Evolutionary conservation across 1,140 invertebrate genomes (phyloP).

Genomic region (Parapsyche elsis): DNA sequence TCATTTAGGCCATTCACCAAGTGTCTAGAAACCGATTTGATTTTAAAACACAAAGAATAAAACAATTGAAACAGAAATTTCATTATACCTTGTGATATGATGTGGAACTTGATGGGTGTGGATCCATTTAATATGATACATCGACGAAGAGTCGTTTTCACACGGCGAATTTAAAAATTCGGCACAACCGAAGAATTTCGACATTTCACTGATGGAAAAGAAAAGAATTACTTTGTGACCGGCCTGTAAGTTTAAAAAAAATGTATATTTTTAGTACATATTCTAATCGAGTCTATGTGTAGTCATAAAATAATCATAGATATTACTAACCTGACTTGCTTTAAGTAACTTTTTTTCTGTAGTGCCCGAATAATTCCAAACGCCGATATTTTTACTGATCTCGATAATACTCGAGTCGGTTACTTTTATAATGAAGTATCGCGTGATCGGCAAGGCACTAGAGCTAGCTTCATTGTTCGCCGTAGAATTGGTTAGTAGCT

Average conservation of each 20-base stretch:
- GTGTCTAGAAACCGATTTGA: constrained; percentile 57
- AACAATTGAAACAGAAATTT: neutral
- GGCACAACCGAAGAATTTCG: constrained; percentile 51
- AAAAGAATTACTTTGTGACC: constrained; percentile 47
- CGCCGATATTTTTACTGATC: constrained; percentile 59
- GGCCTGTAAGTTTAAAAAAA: constrained; percentile 30
- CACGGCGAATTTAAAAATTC: constrained; percentile 41
- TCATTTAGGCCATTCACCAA: constrained; percentile 60
- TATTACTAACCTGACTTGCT: constrained; percentile 60
- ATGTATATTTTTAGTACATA: too few species aligned
- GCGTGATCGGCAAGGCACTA: constrained; percentile 6
- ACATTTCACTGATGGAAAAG: constrained; percentile 46
- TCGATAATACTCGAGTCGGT: constrained; percentile 62
- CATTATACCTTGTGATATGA: constrained; percentile 47
- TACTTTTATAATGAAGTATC: constrained; percentile 64
- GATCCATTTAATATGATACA: constrained; percentile 47
- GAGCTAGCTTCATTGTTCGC: constrained; percentile 55
- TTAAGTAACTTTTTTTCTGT: constrained; percentile 66
- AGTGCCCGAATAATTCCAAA: constrained; percentile 62
- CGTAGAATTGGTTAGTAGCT: constrained; percentile 57
- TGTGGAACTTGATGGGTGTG: constrained; percentile 44
- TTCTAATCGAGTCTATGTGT: too few species aligned
- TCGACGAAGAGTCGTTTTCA: constrained; percentile 30
- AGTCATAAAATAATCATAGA: too few species aligned
- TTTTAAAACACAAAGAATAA: neutral